Base-by-base conservation (phyloP, 1,140 invertebrate species). In the Wasmannia auropunctata region DNA sequence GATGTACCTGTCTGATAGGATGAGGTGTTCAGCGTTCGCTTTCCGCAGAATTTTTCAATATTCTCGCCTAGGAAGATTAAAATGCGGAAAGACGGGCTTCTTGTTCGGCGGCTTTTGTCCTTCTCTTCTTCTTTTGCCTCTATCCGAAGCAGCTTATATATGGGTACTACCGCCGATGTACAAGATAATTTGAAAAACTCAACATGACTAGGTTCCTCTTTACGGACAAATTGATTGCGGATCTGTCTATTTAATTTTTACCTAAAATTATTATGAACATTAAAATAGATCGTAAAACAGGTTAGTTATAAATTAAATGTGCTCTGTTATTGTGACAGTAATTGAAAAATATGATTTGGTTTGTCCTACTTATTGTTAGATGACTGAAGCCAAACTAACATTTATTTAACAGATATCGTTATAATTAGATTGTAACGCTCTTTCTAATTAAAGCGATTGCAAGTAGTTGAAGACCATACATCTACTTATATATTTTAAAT, bases 1-100 rank as follows among this genome's bases (percentile, higher is more conserved):
- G 67, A 83, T 83, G 67, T 83, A 83, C 67, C 67, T 83, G 79
- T 83, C 79, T 70, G 67, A 74, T 83, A 83, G 67, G 67, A 83
- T 83, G 79, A 83, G 67, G 31, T 69, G 79, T 83, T 46, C 79
- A 28, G 34, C 54, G 40, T 25, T 43, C 22, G 76, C 65, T 72
- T 81, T 70, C 46, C 65, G 79, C 67, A 83, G 69, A 83, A 83
- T 83, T 83, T 83, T 83, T 83, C 79, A 74, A 83, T 83, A 83
- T 83, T 83, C 79, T 74, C 79, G 79, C 51, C 67, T 43, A 83
- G 67, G 67, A 74, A 83, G 79, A 83, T 83, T 83, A 83, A 83
- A 83, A 83, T 83, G 67, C 40, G 79, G 40, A 83, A 83, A 83
- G 79, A 83, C 79, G 79, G 79, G 79, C 79, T 83, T 72, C 79